Evolutionary conservation across 1,140 invertebrate genomes (phyloP).

Genomic region (Eriocheir sinensis): DNA sequence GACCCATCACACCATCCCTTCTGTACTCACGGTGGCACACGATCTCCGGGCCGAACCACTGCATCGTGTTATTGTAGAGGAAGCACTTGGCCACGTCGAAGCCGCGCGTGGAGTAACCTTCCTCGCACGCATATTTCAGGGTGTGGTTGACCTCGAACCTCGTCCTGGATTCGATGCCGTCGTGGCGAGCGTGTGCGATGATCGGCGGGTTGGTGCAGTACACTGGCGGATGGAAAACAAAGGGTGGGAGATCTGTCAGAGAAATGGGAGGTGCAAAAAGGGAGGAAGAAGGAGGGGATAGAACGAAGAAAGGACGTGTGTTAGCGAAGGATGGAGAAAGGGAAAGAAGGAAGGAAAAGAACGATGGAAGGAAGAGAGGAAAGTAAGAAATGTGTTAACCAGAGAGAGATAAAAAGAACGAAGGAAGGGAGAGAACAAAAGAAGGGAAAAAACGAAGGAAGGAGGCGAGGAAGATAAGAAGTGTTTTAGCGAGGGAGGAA

Average conservation of each 20-base stretch:
- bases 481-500: too few species aligned
- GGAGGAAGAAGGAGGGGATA: too few species aligned
- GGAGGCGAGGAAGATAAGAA: too few species aligned
- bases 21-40: constrained; percentile 94
- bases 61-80: constrained; percentile 91
- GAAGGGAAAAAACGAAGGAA: background rate
- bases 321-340: too few species aligned
- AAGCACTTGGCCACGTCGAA: constrained; percentile 94
- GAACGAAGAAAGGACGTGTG: too few species aligned
- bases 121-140: constrained; percentile 94
- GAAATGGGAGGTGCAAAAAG: too few species aligned
- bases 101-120: constrained; percentile 93
- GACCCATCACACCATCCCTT: too few species aligned
- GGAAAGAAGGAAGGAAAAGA: too few species aligned
- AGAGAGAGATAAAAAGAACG: background rate
- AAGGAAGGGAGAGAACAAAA: background rate
- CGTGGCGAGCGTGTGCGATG: constrained; percentile 93
- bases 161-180: constrained; percentile 85
- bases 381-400: too few species aligned
- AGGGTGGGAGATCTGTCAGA: too few species aligned
- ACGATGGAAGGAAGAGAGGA: too few species aligned
- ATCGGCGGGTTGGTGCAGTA: constrained; percentile 94
- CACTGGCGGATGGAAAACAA: too few species aligned
- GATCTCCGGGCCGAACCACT: constrained; percentile 97
- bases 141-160: constrained; percentile 85